Evolutionary conservation across 1,140 invertebrate species (phyloP).

Genomic region (Aleiodes sp.): DNA sequence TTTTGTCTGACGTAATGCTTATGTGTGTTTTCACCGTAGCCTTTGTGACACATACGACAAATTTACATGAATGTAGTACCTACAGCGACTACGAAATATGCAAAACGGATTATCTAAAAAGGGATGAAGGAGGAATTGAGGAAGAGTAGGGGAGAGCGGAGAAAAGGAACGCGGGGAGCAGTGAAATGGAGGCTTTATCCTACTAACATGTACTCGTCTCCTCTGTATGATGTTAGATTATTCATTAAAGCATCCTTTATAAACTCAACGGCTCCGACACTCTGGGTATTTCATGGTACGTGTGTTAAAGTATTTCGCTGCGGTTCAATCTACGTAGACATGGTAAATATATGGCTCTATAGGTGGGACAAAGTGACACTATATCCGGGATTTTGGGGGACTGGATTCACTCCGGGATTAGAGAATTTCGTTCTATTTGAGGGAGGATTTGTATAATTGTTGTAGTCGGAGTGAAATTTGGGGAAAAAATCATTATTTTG

Average conservation of each 20-base stretch:
- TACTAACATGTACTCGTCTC: background rate
- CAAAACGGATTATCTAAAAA: conserved; percentile 54
- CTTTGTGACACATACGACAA: conserved; percentile 29
- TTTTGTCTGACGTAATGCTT: conserved; percentile 42
- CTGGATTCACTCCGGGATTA: background rate
- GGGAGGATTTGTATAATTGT: background rate
- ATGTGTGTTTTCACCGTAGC: conserved; percentile 39
- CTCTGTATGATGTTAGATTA: conserved; percentile 52
- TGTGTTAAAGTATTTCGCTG: background rate
- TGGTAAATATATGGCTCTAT: background rate
- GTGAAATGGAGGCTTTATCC: conserved; percentile 32
- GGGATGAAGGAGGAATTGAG: background rate
- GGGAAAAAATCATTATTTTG: no score
- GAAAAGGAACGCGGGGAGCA: conserved; percentile 19
- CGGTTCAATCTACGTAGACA: background rate
- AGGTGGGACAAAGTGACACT: background rate
- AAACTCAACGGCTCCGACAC: conserved; percentile 38
- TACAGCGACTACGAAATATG: conserved; percentile 52
- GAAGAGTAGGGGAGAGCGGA: background rate
- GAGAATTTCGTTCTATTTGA: background rate
- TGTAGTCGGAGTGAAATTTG: no score
- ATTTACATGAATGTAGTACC: conserved; percentile 48
- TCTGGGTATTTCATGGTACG: background rate
- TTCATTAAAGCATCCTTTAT: conserved; percentile 53
- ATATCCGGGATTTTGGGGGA: background rate